Base-by-base conservation (phyloP, 2,113 vertebrate species). In the Stegastes partitus region DNA sequence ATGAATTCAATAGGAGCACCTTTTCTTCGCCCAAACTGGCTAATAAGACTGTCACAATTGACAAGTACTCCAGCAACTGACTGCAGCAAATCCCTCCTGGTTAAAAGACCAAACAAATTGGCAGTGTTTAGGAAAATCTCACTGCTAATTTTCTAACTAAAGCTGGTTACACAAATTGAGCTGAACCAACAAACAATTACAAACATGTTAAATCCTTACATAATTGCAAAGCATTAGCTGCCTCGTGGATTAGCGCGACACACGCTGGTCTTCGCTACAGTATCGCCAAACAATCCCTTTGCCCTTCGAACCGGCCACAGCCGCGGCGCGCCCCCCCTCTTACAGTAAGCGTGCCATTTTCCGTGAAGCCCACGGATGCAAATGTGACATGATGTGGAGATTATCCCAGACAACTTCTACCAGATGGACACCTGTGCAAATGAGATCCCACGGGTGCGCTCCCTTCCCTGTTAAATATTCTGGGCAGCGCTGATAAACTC, bases 361-460 rank as follows among this genome's bases (percentile, higher is more conserved):
- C 67, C 69, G n/a, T 23, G 75, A 87, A 82, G 78, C 71, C 18
- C 19, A n/a, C n/a, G n/a, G 68, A 93, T 89, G 84, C 85, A 93
- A 93, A 94, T 94, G 82, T 76, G 80, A 92, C 91, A 92, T 90
- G 91, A 93, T 92, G 90, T 89, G 86, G 87, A 91, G 90, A 94
- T 94, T 92, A 94, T 90, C 84, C 74, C 78, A 87, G 84, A 93
- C 91, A 91, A 87, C 82, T 87, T 68, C 76, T 56, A 90, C 83
- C 92, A 94, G 92, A 94, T 94, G 93, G 93, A 91, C 92, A 93
- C 91, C 91, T 94, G 92, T 84, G 84, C 89, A 93, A 92, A 93
- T 92, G 88, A 92, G 89, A 90, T 92, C 91, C 93, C 93, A 50
- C 25, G 83, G 91, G 93, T 51, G 73, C 22, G 25, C 81, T 81